Evolutionary conservation across 2,797 vertebrate genomes (phyloP).

Genomic region (Nasua narica): DNA sequence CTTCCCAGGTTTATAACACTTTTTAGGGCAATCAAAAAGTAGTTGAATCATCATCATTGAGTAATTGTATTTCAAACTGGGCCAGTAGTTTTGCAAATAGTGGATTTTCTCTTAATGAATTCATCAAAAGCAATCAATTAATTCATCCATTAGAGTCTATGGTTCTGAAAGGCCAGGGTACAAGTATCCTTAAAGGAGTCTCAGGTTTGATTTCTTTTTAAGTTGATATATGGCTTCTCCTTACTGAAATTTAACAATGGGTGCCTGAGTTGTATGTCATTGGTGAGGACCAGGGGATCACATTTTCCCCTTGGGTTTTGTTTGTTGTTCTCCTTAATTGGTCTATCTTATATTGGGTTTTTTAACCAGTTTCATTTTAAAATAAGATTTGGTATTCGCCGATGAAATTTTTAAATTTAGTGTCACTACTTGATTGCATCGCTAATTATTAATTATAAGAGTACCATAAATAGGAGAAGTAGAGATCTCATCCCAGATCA

Average conservation of each 20-base stretch:
- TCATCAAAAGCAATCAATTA: background rate
- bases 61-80: background rate
- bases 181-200: background rate
- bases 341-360: background rate
- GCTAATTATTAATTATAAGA: background rate
- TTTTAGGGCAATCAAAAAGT: background rate
- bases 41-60: background rate
- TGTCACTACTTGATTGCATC: constrained; percentile 3
- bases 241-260: background rate
- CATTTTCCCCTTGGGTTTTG: background rate
- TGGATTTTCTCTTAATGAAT: background rate
- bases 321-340: constrained; percentile 28
- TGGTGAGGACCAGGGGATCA: background rate
- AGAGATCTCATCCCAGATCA: background rate
- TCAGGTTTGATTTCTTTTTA: background rate
- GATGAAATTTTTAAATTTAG: constrained; percentile 17
- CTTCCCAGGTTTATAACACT: background rate
- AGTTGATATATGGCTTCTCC: background rate
- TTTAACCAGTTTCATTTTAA: constrained; percentile 31
- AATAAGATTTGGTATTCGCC: constrained; percentile 21
- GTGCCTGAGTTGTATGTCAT: background rate
- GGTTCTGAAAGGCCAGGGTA: background rate
- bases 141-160: background rate
- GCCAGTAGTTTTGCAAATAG: background rate
- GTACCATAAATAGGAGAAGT: background rate